Evolutionary conservation across 2,113 vertebrate genomes (phyloP).

Genomic region (Hippolais icterina): DNA sequence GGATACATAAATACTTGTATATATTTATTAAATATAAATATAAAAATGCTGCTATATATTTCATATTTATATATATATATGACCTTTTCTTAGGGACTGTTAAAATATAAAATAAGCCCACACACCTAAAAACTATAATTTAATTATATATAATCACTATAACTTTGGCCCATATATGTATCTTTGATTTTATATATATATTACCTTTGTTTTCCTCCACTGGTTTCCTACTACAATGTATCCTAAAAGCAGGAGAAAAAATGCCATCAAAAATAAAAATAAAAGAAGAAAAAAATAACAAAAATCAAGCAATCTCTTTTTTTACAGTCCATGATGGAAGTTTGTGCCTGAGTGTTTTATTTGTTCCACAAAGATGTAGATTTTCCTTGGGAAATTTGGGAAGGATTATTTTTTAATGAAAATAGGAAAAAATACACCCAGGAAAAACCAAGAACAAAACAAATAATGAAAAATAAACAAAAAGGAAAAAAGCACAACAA

Average conservation of each 20-base stretch:
- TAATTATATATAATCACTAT: background rate
- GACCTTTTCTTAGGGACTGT: background rate
- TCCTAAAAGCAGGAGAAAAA: conserved; percentile 42
- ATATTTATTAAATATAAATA: background rate
- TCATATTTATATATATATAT: background rate
- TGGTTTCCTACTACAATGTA: conserved; percentile 26
- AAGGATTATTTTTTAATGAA: background rate
- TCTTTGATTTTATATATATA: background rate
- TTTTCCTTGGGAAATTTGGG: conserved; percentile 31
- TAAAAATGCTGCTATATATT: background rate
- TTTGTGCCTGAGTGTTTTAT: conserved; percentile 26
- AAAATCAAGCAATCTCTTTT: background rate
- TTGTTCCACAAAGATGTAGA: conserved; percentile 22
- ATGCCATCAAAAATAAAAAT: background rate
- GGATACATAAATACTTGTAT: background rate
- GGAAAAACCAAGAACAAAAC: background rate
- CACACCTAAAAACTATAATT: background rate
- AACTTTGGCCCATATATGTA: background rate
- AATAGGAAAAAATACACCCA: background rate
- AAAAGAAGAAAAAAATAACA: background rate
- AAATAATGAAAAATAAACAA: background rate
- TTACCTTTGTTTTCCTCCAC: conserved; percentile 52
- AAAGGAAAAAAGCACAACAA: background rate
- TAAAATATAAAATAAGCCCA: background rate
- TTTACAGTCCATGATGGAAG: background rate